Conservation (phyloP, 2,113 vertebrate genomes). For the Nanger granti region DNA sequence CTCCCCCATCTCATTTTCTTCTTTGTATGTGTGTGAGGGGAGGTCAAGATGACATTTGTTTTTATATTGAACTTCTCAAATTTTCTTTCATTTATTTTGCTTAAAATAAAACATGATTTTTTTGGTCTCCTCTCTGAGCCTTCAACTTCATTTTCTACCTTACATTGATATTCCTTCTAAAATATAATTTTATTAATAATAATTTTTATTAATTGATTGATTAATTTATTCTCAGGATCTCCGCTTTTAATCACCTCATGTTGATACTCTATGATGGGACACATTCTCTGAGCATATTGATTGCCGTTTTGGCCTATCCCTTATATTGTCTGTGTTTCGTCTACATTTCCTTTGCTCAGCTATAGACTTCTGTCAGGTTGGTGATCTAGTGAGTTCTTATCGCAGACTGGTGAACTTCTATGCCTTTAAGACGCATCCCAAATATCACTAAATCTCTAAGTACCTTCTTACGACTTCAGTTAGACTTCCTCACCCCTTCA, state of each 20-base stretch:
- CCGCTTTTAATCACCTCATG: not conserved
- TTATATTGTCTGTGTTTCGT: not conserved
- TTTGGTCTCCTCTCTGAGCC: not conserved
- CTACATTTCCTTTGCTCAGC: not conserved
- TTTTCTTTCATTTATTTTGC: not conserved
- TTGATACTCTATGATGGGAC: not conserved
- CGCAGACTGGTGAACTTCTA: not conserved
- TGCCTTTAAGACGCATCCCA: not conserved
- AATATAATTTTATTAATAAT: not conserved
- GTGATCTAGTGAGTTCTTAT: not conserved
- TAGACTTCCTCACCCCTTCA: not conserved
- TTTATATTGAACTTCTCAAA: not conserved
- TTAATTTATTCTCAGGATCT: not conserved
- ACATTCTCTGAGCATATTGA: not conserved
- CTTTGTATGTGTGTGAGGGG: not conserved
- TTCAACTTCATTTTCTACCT: not conserved
- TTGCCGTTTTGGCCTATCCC: not conserved
- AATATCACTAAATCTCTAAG: not conserved
- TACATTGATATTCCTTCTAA: not conserved
- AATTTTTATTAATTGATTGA: not conserved
- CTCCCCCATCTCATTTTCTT: accelerated
- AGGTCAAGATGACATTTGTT: not conserved
- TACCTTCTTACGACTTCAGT: not conserved
- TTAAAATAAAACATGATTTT: not conserved
- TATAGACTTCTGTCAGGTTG: not conserved